Conservation (phyloP, 2,888 invertebrate genomes). For the Pecten maximus region DNA sequence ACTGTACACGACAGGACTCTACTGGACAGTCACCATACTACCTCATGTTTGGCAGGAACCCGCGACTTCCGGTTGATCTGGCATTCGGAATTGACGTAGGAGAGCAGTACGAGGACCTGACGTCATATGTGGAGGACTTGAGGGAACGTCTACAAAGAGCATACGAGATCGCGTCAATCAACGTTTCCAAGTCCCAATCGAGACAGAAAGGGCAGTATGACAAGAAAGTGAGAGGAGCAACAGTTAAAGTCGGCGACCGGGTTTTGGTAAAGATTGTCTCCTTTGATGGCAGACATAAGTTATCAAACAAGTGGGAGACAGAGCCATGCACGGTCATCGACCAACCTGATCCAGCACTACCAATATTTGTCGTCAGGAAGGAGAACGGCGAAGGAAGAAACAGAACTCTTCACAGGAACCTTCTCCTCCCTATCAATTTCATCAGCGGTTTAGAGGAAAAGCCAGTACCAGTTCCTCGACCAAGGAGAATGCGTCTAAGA, state of each 20-base stretch:
- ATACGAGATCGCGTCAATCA: neutral
- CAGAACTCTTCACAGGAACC: neutral
- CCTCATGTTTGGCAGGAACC: neutral
- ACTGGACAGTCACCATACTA: neutral
- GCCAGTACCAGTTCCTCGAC: neutral
- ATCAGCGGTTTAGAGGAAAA: neutral
- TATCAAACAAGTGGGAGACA: neutral
- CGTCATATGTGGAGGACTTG: neutral
- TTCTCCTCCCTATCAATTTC: neutral
- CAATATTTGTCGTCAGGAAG: neutral
- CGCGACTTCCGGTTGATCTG: neutral
- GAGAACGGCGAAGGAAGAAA: neutral
- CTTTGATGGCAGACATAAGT: neutral
- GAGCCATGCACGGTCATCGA: neutral
- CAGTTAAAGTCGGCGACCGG: neutral
- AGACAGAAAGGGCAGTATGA: neutral
- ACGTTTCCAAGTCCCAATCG: neutral
- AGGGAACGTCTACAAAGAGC: neutral
- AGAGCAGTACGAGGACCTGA: neutral
- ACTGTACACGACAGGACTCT: neutral
- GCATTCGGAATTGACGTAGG: neutral
- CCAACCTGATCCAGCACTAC: neutral
- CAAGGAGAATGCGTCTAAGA: neutral
- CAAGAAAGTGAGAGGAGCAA: neutral
- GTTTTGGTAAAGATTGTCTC: neutral